phyloP scores from a whole-genome alignment of 2,113 vertebrate genomes.

The Pelmatolapia mariae region DNA sequence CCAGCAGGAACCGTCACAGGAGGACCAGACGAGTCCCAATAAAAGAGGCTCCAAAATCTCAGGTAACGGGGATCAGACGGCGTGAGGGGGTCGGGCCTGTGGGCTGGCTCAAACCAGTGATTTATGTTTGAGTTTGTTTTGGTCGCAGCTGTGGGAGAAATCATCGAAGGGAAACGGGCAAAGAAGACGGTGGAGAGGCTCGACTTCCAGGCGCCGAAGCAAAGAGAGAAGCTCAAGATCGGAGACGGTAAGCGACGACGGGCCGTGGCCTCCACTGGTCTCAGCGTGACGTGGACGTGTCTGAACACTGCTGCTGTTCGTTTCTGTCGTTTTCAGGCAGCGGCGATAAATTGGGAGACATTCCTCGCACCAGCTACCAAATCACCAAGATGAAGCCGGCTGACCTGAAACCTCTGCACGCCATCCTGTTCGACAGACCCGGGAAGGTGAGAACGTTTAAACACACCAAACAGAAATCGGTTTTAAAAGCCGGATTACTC shows the following conservation, averaged over 20 bases:
- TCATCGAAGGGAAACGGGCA: constrained; percentile 90
- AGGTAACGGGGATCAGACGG: neutral
- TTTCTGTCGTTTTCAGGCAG: constrained; percentile 64
- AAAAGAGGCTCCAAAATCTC: neutral
- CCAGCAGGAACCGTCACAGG: neutral
- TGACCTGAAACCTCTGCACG: constrained; percentile 89
- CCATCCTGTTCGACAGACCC: constrained; percentile 89
- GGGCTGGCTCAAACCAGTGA: neutral
- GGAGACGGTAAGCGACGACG: constrained; percentile 72
- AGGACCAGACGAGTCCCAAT: neutral
- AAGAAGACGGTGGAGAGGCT: constrained; percentile 91
- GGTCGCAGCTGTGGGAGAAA: constrained; percentile 49
- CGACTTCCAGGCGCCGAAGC: constrained; percentile 83
- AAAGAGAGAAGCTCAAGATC: constrained; percentile 83
- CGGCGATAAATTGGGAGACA: constrained; percentile 91
- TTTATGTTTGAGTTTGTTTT: neutral
- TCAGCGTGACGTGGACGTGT: neutral
- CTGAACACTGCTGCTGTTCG: neutral
- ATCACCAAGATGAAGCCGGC: constrained; percentile 90
- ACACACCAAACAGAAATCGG: neutral
- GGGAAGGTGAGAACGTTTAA: constrained; percentile 79
- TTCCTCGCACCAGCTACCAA: constrained; percentile 86
- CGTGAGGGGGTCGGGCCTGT: neutral
- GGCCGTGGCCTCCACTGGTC: accelerated
- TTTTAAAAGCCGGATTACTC: neutral